Evolutionary conservation across 2,888 invertebrate species (phyloP), one percentile per base, ranked within the genome.

Genomic region (Iselma pallidipennis): DNA sequence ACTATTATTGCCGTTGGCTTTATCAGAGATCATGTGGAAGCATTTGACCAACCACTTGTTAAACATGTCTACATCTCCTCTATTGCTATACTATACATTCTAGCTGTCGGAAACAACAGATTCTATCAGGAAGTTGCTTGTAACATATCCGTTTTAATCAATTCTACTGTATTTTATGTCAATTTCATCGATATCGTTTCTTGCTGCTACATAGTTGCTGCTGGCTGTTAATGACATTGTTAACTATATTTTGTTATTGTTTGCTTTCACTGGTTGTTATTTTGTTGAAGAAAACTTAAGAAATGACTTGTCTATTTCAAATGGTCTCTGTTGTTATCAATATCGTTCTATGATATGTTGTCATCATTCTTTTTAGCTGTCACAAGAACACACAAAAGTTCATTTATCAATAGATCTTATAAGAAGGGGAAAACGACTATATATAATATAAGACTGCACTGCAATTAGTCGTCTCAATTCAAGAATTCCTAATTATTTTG

Each of bases 381-480:
- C 63, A 53, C 42, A 29, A 5, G 37, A 55, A 49, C 29, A 51
- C 45, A 29, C 55, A 25, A 49, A 29, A 50, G 25, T 60, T 63
- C 63, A 63, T 63, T 63, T 63, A 60, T 63, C 60, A 63, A 63
- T 42, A 59, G 25, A 63, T 57, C 63, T 37, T 19, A 37, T 16
- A 16, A 16, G 16, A 37, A 37, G 16, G 7, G 37, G 31, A 16
- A 2, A 7, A 16, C 16, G 7, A 4, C 16, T 16, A 16, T 9
- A 10, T 14, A 37, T 7, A 12, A 16, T 16, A 16, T 4, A 16
- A 37, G 5, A 37, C 12, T 29, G 6, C 12, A 29, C 12, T 10
- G 16, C 37, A 37, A 37, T 37, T 42, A 42, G 42, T 42, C 10
- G 42, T 42, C 42, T 42, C 10, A 42, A 42, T 42, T 42, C 9